Percentiles rank a stretch among this genome's conserved stretches.
These are phyloP conservation scores for Trichomycterus rosablanca DNA, from an alignment of 2,113 vertebrate genomes.

Conservation along the genomic window DNA sequence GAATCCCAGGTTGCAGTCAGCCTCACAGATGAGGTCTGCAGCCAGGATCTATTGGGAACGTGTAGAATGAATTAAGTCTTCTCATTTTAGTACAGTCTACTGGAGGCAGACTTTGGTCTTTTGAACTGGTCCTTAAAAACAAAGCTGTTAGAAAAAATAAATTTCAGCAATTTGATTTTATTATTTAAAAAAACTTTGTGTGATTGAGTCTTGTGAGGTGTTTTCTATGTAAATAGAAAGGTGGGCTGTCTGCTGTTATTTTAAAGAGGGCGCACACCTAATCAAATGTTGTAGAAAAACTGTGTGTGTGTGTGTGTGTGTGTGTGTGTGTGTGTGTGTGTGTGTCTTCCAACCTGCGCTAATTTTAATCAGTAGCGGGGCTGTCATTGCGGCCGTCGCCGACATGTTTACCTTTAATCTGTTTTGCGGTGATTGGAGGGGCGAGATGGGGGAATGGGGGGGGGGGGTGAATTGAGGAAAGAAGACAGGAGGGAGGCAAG, in stretches of 20 bases:
- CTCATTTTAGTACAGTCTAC: too few relatives aligned
- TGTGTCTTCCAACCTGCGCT: slow-evolving; percentile 64
- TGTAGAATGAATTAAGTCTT: too few relatives aligned
- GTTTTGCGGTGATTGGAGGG: slow-evolving; percentile 76
- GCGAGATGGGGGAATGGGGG: slow-evolving; percentile 8
- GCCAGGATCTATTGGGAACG: too few relatives aligned
- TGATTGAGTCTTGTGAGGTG: slow-evolving; percentile 19
- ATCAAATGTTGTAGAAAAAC: slow-evolving; percentile 49
- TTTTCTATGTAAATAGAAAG: slow-evolving; percentile 33
- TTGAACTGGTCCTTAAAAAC: too few relatives aligned
- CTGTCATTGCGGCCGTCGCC: slow-evolving; percentile 76
- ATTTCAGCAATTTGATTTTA: too few relatives aligned
- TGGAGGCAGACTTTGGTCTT: too few relatives aligned
- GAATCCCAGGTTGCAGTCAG: too few relatives aligned
- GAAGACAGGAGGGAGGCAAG: slow-evolving; percentile 24
- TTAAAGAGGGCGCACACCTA: slow-evolving; percentile 60
- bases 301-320: slow-evolving; percentile 29
- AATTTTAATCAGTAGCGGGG: slow-evolving; percentile 82
- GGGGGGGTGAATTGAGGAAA: background rate
- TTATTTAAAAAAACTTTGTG: too few relatives aligned
- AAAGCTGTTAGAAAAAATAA: too few relatives aligned
- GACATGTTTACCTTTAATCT: slow-evolving; percentile 82
- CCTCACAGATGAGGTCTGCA: too few relatives aligned
- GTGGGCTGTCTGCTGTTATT: slow-evolving; percentile 46
- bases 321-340: slow-evolving; percentile 30